Conservation (phyloP, 1,140 invertebrate species). For the Lasaia peninsularis region DNA sequence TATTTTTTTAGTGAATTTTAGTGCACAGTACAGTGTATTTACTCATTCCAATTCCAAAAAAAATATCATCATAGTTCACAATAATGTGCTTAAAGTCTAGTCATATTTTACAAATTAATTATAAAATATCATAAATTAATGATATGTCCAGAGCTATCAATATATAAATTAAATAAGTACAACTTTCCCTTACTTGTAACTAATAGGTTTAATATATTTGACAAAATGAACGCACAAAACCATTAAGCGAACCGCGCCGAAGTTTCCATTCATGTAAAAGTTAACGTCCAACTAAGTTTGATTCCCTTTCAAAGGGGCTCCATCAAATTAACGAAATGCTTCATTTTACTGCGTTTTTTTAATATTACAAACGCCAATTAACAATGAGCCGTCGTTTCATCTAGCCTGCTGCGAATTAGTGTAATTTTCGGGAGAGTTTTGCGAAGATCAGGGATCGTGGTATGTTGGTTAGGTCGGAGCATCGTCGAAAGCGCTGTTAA, state of each 20-base stretch:
- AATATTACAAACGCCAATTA: conserved; percentile 33
- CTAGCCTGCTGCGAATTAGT: conserved; percentile 20
- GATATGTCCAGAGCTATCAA: too few relatives aligned
- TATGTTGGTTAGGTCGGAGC: conserved; percentile 36
- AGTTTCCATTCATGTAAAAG: conserved; percentile 45
- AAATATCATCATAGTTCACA: too few relatives aligned
- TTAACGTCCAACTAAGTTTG: conserved; percentile 51
- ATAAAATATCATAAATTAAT: too few relatives aligned
- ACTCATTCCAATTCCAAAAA: too few relatives aligned
- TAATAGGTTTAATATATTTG: too few relatives aligned
- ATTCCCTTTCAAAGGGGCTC: conserved; percentile 40
- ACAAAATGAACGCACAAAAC: conserved; percentile 1
- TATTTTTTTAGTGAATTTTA: too few relatives aligned
- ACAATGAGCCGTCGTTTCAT: conserved; percentile 21
- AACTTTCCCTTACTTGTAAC: too few relatives aligned
- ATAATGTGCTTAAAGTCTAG: too few relatives aligned
- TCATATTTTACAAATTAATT: too few relatives aligned
- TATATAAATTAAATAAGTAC: too few relatives aligned
- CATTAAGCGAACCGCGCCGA: not conserved
- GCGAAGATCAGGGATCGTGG: conserved; percentile 28
- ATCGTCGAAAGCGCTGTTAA: conserved; percentile 36
- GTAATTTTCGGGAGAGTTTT: conserved; percentile 17
- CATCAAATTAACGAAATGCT: conserved; percentile 57
- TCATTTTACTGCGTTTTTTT: conserved; percentile 51
- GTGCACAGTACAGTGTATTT: too few relatives aligned